Percentiles rank a stretch among this genome's conserved stretches.
Evolutionary conservation across 2,888 invertebrate genomes (phyloP).

Genomic region (Gisinianus flammeolus): DNA sequence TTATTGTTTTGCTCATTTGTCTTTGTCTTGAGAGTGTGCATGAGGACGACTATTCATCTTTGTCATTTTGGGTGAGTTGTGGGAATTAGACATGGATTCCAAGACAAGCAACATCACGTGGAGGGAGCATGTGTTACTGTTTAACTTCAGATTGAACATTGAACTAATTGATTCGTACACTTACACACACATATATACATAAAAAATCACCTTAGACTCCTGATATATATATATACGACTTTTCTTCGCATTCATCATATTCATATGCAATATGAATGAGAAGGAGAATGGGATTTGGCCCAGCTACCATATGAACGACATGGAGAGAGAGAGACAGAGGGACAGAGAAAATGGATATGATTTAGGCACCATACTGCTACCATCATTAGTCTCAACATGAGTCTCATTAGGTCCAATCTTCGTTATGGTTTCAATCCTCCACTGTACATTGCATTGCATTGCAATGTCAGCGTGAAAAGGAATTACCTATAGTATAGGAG

Average conservation of each 20-base stretch:
- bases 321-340: no score
- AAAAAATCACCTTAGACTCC: constrained; percentile 10
- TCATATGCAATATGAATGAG: not conserved
- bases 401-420: constrained; percentile 33
- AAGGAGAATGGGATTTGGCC: constrained; percentile 1
- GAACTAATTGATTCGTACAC: constrained; percentile 22
- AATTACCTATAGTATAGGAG: not conserved
- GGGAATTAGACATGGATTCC: not conserved
- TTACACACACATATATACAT: no score
- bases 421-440: not conserved
- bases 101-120: not conserved
- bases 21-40: not conserved
- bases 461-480: not conserved
- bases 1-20: not conserved
- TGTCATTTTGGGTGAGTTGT: constrained; percentile 4
- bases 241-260: not conserved
- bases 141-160: not conserved
- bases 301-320: no score
- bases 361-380: constrained; percentile 26
- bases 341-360: no score
- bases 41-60: constrained; percentile 4
- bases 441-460: not conserved
- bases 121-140: constrained; percentile 20
- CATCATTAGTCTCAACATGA: constrained; percentile 36
- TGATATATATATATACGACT: not conserved